A percentile compares a stretch with the other conserved stretches of the same genome.
Evolutionary conservation across 2,797 vertebrate genomes (phyloP).

Genomic region (Siniperca scherzeri): DNA sequence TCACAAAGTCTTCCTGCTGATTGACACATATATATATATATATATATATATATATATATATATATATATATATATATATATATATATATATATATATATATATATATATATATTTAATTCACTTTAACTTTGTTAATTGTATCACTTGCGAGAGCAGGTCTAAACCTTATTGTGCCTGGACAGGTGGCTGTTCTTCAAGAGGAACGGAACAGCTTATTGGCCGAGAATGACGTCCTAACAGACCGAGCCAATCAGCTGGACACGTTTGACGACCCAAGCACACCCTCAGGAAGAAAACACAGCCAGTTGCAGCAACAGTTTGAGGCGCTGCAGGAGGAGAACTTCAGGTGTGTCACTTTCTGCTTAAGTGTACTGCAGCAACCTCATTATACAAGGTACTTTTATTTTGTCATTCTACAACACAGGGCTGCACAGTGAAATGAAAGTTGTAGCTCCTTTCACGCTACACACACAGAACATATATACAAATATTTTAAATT

Average conservation of each 20-base stretch:
- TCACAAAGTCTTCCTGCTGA: neutral
- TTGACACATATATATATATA: neutral
- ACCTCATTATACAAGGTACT: neutral
- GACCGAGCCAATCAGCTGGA: constrained; percentile 95
- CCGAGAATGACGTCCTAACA: constrained; percentile 95
- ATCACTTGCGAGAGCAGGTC: neutral
- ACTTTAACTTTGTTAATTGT: neutral
- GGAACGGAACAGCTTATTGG: constrained; percentile 94
- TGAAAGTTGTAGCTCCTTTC: no score
- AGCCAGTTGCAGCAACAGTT: constrained; percentile 92
- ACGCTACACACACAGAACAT: no score
- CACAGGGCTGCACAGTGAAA: no score
- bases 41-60: no score
- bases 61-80: no score
- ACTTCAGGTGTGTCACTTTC: constrained; percentile 89
- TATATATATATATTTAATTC: constrained; percentile 8
- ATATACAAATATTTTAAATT: no score
- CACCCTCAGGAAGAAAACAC: constrained; percentile 92
- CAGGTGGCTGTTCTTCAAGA: constrained; percentile 96
- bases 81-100: no score
- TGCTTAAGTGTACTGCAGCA: neutral
- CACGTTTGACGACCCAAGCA: constrained; percentile 93
- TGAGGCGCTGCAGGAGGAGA: constrained; percentile 95
- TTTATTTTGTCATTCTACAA: no score
- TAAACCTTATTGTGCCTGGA: constrained; percentile 32